Conservation (phyloP, 2,797 vertebrate genomes). For the Sus cebifrons region DNA sequence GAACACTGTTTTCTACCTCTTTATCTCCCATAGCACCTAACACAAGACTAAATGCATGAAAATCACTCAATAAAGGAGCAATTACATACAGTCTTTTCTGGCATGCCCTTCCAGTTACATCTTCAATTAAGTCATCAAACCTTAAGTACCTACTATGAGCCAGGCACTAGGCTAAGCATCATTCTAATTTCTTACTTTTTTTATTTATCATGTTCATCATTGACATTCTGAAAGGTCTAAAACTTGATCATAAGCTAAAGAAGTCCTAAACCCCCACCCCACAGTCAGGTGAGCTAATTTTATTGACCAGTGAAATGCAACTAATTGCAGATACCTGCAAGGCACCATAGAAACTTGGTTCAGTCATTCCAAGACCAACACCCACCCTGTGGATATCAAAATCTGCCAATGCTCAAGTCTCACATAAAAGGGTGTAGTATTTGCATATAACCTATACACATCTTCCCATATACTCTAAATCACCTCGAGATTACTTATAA, state of each 20-base stretch:
- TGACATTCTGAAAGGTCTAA: constrained; percentile 34
- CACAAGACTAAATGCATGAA: not conserved
- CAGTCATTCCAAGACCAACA: not conserved
- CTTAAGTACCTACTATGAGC: constrained; percentile 4
- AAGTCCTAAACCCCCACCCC: not conserved
- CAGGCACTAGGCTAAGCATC: not conserved
- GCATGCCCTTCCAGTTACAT: not conserved
- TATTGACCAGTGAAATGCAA: constrained; percentile 54
- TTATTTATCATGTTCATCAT: constrained; percentile 17
- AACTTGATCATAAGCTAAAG: constrained; percentile 31
- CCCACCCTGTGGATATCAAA: not conserved
- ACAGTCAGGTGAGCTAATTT: constrained; percentile 38
- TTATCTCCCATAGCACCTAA: constrained; percentile 16
- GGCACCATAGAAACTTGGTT: not conserved
- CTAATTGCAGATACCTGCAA: constrained; percentile 48
- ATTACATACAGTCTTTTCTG: not conserved
- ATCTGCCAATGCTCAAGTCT: not conserved
- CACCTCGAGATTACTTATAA: not conserved
- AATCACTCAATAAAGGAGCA: not conserved
- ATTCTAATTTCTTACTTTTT: constrained; percentile 66
- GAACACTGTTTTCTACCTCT: not conserved
- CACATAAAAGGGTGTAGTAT: not conserved
- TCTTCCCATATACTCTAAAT: not conserved
- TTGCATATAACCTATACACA: not conserved
- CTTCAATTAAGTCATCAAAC: constrained; percentile 50